Evolutionary conservation across 1,140 invertebrate species (phyloP), one percentile per base, ranked within the genome.

Genomic region (Drosophila athabasca): DNA sequence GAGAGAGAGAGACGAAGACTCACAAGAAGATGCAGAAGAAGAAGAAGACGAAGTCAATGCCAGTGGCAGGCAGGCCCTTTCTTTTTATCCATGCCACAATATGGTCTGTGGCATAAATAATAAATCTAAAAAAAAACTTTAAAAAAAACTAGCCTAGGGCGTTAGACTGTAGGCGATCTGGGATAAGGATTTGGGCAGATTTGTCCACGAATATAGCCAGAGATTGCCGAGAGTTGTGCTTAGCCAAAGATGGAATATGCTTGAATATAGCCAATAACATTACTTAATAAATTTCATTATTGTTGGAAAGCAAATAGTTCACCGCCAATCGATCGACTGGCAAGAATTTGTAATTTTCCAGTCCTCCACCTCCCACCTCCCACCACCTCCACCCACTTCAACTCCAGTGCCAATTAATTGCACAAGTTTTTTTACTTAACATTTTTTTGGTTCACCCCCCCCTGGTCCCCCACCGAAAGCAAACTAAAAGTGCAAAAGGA

Each of bases 11-110:
- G 43, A 13, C 35, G 46, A 58, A 53, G 9, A 29, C 39, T 59
- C 70, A 75, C 49, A 73, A 73, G 73, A 73, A 48, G 29, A 46
- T n/a, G 43, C 7, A 29, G n/a, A 48, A 59, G 13, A 52, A 52
- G 60, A 19, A 19, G 17, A 19, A 19, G 17, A 19, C 1, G 17
- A 62, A 60, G 60, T 46, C 68, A 78, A 62, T 82, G 79, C 69
- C 79, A 74, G 57, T 76, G 62, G 80, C 81, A 77, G 71, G 52
- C 65, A 45, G 53, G 31, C n/a, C 64, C 53, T 35, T 66, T 13
- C 19, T 13, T 31, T 41, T 45, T 35, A 39, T 15, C n/a, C 15
- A 53, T 53, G 31, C 17, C 17, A 19, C 51, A n/a, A 48, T 29
- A 39, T 29, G 43, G 43, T 15, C 39, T 19, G 41, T 54, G 72